Conservation (phyloP, 2,113 vertebrate genomes). For the Dromaius novaehollandiae region DNA sequence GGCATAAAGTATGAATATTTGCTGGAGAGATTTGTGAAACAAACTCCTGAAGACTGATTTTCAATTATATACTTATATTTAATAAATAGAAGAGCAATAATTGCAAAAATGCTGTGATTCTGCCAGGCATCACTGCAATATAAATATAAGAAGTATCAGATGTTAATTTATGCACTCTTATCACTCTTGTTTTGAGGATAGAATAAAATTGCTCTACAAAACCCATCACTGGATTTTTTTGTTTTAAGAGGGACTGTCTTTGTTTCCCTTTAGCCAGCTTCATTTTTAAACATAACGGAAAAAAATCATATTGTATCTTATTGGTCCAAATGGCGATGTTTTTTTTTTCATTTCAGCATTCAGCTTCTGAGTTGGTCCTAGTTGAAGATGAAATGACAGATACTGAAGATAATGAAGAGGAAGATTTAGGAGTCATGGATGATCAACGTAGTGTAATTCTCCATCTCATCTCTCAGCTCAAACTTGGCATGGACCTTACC, state of each 20-base stretch:
- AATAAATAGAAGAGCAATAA: not conserved
- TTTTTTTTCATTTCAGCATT: slow-evolving; percentile 69
- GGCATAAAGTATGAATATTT: not conserved
- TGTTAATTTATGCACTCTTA: not conserved
- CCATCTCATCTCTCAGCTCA: slow-evolving; percentile 95
- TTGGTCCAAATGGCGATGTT: slow-evolving; percentile 16
- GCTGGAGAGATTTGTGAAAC: not conserved
- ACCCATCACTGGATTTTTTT: not conserved
- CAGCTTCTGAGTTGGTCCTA: slow-evolving; percentile 80
- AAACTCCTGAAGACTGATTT: not conserved
- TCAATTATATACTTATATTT: not conserved
- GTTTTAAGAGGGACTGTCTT: not conserved
- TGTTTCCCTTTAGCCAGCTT: not conserved
- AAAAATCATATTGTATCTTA: not conserved
- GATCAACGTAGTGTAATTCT: slow-evolving; percentile 94
- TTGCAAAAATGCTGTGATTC: not conserved
- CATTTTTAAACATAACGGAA: not conserved
- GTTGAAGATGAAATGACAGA: slow-evolving; percentile 90
- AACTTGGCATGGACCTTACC: slow-evolving; percentile 96
- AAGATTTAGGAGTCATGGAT: slow-evolving; percentile 90
- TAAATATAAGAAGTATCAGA: not conserved
- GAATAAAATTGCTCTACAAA: not conserved
- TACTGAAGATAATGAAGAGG: slow-evolving; percentile 89
- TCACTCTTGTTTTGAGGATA: not conserved
- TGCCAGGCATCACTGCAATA: not conserved